Percentiles rank a stretch among this genome's conserved stretches.
Conservation (phyloP, 2,113 vertebrate species). For the Catharus bicknelli region DNA sequence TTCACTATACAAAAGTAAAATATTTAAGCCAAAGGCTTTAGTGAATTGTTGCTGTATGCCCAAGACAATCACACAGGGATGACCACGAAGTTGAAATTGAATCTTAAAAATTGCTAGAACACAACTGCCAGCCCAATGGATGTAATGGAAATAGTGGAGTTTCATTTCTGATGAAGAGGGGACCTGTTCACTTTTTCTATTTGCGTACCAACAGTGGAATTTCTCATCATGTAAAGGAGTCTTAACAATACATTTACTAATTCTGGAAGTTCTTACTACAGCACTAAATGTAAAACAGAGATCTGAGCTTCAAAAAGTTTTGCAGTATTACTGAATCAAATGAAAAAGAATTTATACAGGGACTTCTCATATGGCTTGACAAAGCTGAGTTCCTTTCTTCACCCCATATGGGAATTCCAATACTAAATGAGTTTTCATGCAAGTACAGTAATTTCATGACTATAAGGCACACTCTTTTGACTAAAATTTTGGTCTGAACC, state of each 20-base stretch:
- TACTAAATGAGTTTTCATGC: background rate
- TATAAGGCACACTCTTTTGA: too few species aligned
- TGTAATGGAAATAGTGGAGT: background rate
- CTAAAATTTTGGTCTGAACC: too few species aligned
- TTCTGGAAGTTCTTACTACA: background rate
- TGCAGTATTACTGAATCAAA: background rate
- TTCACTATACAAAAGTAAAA: background rate
- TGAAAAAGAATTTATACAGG: background rate
- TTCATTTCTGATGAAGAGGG: background rate
- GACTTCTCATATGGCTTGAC: background rate
- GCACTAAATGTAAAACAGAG: background rate
- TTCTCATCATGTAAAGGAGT: background rate
- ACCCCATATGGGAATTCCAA: background rate
- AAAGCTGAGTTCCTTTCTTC: background rate
- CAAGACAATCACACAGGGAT: background rate
- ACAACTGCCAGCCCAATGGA: background rate
- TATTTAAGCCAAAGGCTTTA: background rate
- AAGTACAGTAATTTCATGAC: too few species aligned
- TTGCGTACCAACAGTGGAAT: background rate
- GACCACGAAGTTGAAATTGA: background rate
- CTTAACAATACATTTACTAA: background rate
- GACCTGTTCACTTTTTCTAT: background rate
- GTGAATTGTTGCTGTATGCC: background rate
- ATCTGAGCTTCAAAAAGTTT: background rate
- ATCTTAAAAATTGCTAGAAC: background rate